Conservation (phyloP, 2,888 invertebrate species). For the Caenorhabditis drosophilae region DNA sequence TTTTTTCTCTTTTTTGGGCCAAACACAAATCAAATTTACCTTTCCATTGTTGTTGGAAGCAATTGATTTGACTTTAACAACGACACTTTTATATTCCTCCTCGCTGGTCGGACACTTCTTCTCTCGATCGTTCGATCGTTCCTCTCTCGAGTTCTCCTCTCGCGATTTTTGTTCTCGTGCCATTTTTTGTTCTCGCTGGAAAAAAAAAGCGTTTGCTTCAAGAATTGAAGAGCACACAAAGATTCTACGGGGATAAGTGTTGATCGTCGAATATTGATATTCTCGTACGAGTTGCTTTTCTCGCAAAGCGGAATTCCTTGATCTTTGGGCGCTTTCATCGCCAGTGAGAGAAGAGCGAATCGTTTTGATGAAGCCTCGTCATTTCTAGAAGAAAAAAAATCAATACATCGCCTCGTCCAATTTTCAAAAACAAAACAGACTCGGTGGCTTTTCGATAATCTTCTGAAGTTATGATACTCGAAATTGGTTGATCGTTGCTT, state of each 20-base stretch:
- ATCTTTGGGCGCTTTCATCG: constrained; percentile 8
- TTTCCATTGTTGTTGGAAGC: too few species aligned
- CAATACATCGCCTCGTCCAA: neutral
- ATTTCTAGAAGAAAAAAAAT: constrained; percentile 3
- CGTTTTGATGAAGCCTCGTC: constrained; percentile 17
- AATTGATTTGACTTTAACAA: neutral
- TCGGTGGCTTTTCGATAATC: constrained; percentile 35
- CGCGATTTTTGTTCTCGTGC: constrained; percentile 27
- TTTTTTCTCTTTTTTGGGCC: too few species aligned
- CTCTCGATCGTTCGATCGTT: constrained; percentile 17
- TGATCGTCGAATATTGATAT: constrained; percentile 19
- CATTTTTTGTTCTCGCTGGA: constrained; percentile 35
- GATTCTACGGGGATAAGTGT: constrained; percentile 21
- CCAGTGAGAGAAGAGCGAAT: constrained; percentile 7
- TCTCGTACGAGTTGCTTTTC: constrained; percentile 36
- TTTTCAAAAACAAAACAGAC: neutral
- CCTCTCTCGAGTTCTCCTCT: constrained; percentile 27
- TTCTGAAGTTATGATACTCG: constrained; percentile 30
- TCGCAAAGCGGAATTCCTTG: constrained; percentile 33
- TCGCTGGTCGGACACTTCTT: neutral
- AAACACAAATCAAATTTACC: too few species aligned
- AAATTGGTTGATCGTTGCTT: constrained; percentile 40
- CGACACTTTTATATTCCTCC: neutral
- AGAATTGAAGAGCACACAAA: too few species aligned
- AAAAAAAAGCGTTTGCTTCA: neutral